These are phyloP conservation scores for Melanotaenia duboulayi DNA, from an alignment of 2,113 vertebrate genomes.

Conservation along the genomic window DNA sequence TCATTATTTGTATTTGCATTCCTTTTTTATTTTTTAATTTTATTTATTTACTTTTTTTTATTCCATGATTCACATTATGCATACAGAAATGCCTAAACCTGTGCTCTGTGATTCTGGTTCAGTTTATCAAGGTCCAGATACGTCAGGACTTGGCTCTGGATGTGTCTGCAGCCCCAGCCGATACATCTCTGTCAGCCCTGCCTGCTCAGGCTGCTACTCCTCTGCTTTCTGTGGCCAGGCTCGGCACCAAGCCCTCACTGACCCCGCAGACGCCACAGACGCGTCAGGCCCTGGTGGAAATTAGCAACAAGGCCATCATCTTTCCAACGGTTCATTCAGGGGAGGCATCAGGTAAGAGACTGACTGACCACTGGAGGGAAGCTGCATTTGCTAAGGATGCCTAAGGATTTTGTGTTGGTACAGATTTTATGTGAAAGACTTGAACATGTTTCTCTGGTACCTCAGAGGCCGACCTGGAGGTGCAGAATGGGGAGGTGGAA, in stretches of 20 bases:
- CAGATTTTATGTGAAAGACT: constrained; percentile 13
- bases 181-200: constrained; percentile 63
- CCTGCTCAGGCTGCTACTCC: constrained; percentile 77
- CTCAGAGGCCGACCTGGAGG: constrained; percentile 85
- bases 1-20: no score
- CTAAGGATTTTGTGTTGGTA: neutral
- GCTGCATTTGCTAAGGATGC: neutral
- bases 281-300: constrained; percentile 79
- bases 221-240: constrained; percentile 70
- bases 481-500: constrained; percentile 87
- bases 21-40: no score
- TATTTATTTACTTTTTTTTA: no score
- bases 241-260: constrained; percentile 52
- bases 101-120: constrained; percentile 10
- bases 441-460: constrained; percentile 5
- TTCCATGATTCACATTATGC: no score
- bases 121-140: constrained; percentile 92
- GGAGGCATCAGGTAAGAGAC: constrained; percentile 87
- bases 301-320: constrained; percentile 85
- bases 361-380: neutral
- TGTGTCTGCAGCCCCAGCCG: constrained; percentile 64
- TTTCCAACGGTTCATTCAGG: constrained; percentile 87
- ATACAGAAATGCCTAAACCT: neutral
- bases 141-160: constrained; percentile 78
- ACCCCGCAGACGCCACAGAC: constrained; percentile 12